phyloP scores from a whole-genome alignment of 2,113 vertebrate genomes.

The Rattus rattus region DNA sequence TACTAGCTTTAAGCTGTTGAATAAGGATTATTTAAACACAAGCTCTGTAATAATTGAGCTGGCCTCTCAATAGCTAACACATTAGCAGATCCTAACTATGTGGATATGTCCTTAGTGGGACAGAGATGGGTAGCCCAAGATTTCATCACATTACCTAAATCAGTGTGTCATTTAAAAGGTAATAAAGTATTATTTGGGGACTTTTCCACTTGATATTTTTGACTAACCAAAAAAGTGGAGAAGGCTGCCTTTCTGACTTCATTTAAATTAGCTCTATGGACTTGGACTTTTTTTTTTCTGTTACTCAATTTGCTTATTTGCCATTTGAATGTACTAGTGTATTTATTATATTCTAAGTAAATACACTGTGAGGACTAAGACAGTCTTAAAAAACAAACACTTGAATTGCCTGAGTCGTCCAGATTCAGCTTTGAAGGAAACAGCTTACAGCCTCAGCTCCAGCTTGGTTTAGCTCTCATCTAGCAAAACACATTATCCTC shows the following conservation, averaged over 20 bases:
- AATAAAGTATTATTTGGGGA: not conserved
- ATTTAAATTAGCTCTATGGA: constrained; percentile 48
- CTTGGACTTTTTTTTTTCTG: constrained; percentile 20
- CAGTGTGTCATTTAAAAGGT: not conserved
- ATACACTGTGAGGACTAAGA: constrained; percentile 49
- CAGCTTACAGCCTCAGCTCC: not conserved
- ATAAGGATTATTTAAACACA: not conserved
- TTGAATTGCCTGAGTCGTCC: not conserved
- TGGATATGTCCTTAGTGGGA: not conserved
- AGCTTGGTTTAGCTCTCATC: not conserved
- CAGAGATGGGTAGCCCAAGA: not conserved
- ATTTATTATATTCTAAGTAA: constrained; percentile 36
- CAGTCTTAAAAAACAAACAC: not conserved
- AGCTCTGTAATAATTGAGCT: not conserved
- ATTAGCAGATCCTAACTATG: not conserved
- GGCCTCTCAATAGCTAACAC: not conserved
- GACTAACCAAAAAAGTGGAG: not conserved
- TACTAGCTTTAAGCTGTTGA: not conserved
- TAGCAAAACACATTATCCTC: not conserved
- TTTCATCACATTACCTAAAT: not conserved
- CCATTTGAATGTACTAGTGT: constrained; percentile 30
- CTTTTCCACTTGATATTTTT: constrained; percentile 7
- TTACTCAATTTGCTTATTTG: constrained; percentile 56
- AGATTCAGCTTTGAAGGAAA: constrained; percentile 36
- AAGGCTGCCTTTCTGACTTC: not conserved